Conservation (phyloP, 2,797 vertebrate genomes). For the Propithecus perrieri region DNA sequence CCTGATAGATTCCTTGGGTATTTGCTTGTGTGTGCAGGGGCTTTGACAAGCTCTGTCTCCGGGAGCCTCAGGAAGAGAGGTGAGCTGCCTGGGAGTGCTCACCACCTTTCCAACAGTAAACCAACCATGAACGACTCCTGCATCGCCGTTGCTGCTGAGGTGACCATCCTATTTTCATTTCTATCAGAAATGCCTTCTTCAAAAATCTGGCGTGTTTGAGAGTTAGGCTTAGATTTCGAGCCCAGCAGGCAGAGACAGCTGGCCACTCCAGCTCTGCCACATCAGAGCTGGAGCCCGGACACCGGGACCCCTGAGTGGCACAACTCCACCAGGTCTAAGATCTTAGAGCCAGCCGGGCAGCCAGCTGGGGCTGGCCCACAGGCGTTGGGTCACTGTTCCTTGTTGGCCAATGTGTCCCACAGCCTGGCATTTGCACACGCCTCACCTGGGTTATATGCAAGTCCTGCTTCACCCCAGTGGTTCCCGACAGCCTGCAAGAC, state of each 20-base stretch:
- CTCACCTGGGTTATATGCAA: too few species aligned
- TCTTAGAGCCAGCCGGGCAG: too few species aligned
- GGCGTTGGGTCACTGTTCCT: neutral
- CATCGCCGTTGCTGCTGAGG: neutral
- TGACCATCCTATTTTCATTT: neutral
- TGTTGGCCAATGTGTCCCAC: too few species aligned
- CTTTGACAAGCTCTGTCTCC: neutral
- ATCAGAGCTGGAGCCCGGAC: neutral
- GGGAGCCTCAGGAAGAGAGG: neutral
- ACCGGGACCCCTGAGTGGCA: neutral
- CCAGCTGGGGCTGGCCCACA: too few species aligned
- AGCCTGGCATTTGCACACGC: rapidly evolving
- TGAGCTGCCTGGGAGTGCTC: neutral
- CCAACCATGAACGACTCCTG: neutral
- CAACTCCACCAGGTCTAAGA: too few species aligned
- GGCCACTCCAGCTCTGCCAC: too few species aligned
- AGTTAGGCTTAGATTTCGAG: neutral
- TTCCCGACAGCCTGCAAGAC: neutral
- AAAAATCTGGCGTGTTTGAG: neutral
- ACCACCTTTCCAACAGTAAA: neutral
- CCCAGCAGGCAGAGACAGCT: neutral
- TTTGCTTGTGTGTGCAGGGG: neutral
- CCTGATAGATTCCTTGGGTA: constrained; percentile 23
- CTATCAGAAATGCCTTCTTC: constrained; percentile 1
- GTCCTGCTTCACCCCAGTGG: neutral